Evolutionary conservation across 1,140 invertebrate species (phyloP).

Genomic region (Patella vulgata): DNA sequence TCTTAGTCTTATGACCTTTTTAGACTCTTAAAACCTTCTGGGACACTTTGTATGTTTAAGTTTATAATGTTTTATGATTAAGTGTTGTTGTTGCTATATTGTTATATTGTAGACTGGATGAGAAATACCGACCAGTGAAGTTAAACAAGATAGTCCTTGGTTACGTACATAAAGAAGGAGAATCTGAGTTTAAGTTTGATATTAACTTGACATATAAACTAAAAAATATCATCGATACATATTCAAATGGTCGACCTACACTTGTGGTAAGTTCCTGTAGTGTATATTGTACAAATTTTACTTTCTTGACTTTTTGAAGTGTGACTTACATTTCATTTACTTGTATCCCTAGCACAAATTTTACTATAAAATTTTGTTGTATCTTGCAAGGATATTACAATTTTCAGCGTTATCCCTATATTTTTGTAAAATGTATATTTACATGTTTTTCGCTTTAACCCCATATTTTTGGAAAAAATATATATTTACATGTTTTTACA

Average conservation of each 20-base stretch:
- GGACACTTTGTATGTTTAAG: too few species aligned
- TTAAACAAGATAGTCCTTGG: slow-evolving; percentile 79
- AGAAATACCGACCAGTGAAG: slow-evolving; percentile 78
- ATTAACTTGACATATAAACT: slow-evolving; percentile 80
- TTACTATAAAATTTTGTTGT: too few species aligned
- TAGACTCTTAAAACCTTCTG: too few species aligned
- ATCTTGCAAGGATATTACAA: too few species aligned
- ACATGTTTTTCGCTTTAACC: too few species aligned
- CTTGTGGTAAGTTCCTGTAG: slow-evolving; percentile 77
- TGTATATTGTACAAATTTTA: slow-evolving; percentile 6
- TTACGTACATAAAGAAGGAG: slow-evolving; percentile 69
- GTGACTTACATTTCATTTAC: slow-evolving; percentile 52
- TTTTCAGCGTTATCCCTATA: not conserved
- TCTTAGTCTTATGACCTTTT: too few species aligned
- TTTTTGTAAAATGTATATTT: slow-evolving; percentile 3
- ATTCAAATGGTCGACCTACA: slow-evolving; percentile 79
- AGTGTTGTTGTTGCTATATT: too few species aligned
- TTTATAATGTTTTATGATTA: too few species aligned
- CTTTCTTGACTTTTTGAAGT: not conserved
- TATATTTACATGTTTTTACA: too few species aligned
- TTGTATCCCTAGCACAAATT: too few species aligned
- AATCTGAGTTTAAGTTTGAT: slow-evolving; percentile 79
- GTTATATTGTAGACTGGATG: slow-evolving; percentile 75
- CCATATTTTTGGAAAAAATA: too few species aligned
- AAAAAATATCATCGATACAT: slow-evolving; percentile 74